Conservation (phyloP, 2,797 vertebrate genomes). For the Peromyscus eremicus region DNA sequence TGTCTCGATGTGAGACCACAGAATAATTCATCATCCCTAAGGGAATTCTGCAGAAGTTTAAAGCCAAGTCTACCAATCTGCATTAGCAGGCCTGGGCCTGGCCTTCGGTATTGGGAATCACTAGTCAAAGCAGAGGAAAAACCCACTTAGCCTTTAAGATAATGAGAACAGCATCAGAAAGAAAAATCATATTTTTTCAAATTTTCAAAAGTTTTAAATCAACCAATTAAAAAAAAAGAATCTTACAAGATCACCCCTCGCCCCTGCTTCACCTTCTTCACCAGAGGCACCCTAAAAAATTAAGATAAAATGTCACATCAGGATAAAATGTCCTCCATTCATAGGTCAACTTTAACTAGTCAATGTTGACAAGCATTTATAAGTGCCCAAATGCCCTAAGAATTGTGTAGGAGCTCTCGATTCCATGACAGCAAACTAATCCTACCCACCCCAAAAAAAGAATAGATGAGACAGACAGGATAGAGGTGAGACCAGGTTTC, state of each 20-base stretch:
- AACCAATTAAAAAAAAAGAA: background rate
- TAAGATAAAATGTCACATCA: conserved; percentile 56
- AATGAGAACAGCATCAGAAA: background rate
- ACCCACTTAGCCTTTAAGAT: background rate
- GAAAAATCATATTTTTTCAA: background rate
- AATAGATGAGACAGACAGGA: background rate
- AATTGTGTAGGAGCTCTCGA: background rate
- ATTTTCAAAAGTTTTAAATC: background rate
- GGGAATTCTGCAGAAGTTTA: background rate
- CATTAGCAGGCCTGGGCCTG: background rate
- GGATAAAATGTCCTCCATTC: background rate
- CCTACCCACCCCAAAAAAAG: too few relatives aligned
- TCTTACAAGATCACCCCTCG: conserved; percentile 95
- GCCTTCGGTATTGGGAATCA: background rate
- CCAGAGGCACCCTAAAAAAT: conserved; percentile 93
- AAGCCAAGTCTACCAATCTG: background rate
- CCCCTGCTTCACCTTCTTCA: conserved; percentile 95
- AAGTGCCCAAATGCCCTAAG: background rate
- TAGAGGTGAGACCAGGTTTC: background rate
- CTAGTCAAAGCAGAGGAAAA: background rate
- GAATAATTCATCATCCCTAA: background rate
- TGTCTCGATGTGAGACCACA: background rate
- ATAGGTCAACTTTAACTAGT: background rate
- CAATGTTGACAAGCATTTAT: background rate
- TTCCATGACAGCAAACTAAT: background rate